Base-by-base conservation (phyloP, 2,888 invertebrate genomes). In the Salpingus planirostris region DNA sequence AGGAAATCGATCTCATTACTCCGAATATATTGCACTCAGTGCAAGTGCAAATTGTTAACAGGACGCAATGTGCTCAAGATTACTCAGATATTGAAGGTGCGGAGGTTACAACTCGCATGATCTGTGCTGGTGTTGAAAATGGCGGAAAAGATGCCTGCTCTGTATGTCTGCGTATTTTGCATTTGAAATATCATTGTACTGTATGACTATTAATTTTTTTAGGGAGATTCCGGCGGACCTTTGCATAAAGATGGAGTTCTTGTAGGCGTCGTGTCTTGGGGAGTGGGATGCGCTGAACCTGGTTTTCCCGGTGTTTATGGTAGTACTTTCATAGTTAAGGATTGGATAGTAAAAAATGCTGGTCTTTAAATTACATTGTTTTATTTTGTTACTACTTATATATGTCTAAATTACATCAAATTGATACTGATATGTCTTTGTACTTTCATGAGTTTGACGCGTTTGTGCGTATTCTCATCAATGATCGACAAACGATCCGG, bases 191-290 rank as follows among this genome's bases (percentile, higher is more conserved):
- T n/a, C n/a, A n/a, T n/a, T n/a, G n/a, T n/a, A n/a, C n/a, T n/a
- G n/a, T n/a, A n/a, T n/a, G n/a, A n/a, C n/a, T n/a, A n/a, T n/a
- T n/a, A n/a, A n/a, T 32, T 46, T 4, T 54, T 53, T 33, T 46
- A 52, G 38, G 56, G 55, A n/a, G 57, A 57, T 34, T 52, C 53
- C 21, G 57, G 57, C 8, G 55, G 57, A n/a, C 55, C 55, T 13
- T 32, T 54, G 25, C 42, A 47, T 5, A 34, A 47, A 3, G 32
- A 42, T 15, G 43, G 43, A 8, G 32, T 37, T 13, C 43, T 55
- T 11, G 42, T 42, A 24, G 57, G 57, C 3, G 33, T 56, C 5
- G 50, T 52, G 3, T 54, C 56, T 2, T 57, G 53, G 54, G 55
- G 55, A 5, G 34, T 38, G 13, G 54, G 55, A 30, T 57, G 57